phyloP scores from a whole-genome alignment of 2,888 invertebrate species.

The Acronicta leporina region DNA sequence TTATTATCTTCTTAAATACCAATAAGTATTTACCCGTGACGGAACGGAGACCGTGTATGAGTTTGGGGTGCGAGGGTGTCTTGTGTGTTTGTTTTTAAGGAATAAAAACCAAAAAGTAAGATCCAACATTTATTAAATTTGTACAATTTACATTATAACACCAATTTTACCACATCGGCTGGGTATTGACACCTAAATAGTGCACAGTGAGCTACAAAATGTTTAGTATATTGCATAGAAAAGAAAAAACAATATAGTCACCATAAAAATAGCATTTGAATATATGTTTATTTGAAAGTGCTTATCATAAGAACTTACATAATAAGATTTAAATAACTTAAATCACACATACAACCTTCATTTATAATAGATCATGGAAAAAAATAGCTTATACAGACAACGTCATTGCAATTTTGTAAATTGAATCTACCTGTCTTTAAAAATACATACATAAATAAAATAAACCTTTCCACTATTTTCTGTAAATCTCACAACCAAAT shows the following conservation, averaged over 20 bases:
- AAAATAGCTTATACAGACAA: slow-evolving; percentile 4
- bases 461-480: too few species aligned
- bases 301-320: slow-evolving; percentile 47
- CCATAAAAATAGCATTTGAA: slow-evolving; percentile 54
- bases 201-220: slow-evolving; percentile 73
- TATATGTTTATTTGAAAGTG: slow-evolving; percentile 49
- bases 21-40: too few species aligned
- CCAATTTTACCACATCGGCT: slow-evolving; percentile 64
- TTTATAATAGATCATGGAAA: slow-evolving; percentile 27
- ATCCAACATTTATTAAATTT: slow-evolving; percentile 88
- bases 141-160: slow-evolving; percentile 82
- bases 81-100: too few species aligned
- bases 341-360: slow-evolving; percentile 50
- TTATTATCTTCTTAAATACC: too few species aligned
- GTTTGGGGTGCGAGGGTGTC: too few species aligned
- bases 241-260: slow-evolving; percentile 52
- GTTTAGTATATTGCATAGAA: slow-evolving; percentile 68
- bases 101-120: slow-evolving; percentile 54
- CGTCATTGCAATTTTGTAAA: slow-evolving; percentile 3
- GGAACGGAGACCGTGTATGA: too few species aligned
- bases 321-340: slow-evolving; percentile 43
- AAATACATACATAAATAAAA: too few species aligned
- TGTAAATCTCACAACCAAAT: too few species aligned
- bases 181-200: slow-evolving; percentile 67
- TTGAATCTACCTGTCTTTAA: slow-evolving; percentile 7